phyloP scores from a whole-genome alignment of 37 sponge, comb jelly and placozoan genomes.

The Hexactinellida sp. region DNA sequence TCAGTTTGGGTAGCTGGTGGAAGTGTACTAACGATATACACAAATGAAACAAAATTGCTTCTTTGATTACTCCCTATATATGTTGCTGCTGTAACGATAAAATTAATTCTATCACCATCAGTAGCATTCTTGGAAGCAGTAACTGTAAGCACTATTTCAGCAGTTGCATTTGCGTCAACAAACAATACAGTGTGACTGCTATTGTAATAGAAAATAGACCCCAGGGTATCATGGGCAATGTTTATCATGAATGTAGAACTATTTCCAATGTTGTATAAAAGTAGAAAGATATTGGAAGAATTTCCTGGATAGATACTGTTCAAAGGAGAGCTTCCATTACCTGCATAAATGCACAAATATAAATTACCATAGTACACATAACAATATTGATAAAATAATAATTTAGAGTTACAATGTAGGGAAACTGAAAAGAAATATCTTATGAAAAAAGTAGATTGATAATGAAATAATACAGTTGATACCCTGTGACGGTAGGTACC shows the following conservation, averaged over 20 bases:
- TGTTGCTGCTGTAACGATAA: not conserved
- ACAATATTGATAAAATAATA: no score
- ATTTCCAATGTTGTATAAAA: not conserved
- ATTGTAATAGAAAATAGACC: not conserved
- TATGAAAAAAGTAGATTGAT: no score
- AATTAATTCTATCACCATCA: not conserved
- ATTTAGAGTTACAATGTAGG: no score
- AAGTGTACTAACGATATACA: not conserved
- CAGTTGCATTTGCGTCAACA: not conserved
- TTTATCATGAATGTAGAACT: not conserved
- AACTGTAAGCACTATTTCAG: not conserved
- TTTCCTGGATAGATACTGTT: not conserved
- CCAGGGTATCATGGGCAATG: not conserved
- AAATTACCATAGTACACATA: not conserved
- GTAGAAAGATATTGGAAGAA: not conserved
- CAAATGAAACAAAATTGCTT: not conserved
- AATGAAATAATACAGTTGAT: no score
- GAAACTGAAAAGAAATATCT: no score
- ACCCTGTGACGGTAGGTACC: no score
- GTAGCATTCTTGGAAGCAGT: not conserved
- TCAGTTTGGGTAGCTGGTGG: not conserved
- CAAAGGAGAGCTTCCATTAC: not conserved
- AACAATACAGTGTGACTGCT: not conserved
- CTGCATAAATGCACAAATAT: not conserved
- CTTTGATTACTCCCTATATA: not conserved